Base-by-base conservation (phyloP, 2,888 invertebrate genomes). In the Iselma pallidipennis region DNA sequence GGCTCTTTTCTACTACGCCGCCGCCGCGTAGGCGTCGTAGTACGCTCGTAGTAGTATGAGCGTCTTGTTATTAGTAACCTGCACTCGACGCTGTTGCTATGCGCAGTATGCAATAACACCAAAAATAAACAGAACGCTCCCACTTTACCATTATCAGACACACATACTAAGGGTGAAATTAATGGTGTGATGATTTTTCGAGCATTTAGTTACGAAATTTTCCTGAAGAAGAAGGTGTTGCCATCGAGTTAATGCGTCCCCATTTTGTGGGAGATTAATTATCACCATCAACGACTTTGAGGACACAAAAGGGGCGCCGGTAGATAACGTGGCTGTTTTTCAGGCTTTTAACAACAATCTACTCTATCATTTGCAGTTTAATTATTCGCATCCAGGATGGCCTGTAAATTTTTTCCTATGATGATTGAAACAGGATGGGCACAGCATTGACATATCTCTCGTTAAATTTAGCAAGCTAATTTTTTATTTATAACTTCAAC, bases 41-140 rank as follows among this genome's bases (percentile, higher is more conserved):
- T 63, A 63, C 57, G 63, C 26, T 59, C 63, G 59, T 63, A 63
- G 63, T 63, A 59, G 10, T 42, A 19, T 63, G 49, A 55, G 54
- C 53, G 42, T 19, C 59, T 48, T 49, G 53, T 59, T 54, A 63
- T 59, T 59, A 63, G 55, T 50, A 19, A n/a, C 7, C 29, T 63
- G 59, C 63, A 59, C 55, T 59, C 29, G 49, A 28, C 49, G 58
- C 59, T 63, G 63, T 63, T 63, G 59, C 63, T 63, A 63, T 63
- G 63, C 59, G 59, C 63, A 31, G 37, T 29, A 14, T 57, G 50
- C 57, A 57, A 49, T 57, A 57, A 50, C 33, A 25, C 10, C 16
- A 26, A 21, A 23, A 50, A 50, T 49, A 57, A 57, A 57, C 50
- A 48, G 21, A 48, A 45, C 42, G 12, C 42, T 21, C 42, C 42